Percentiles rank a stretch among this genome's conserved stretches.
These are phyloP conservation scores for Nasonia longicornis DNA, from an alignment of 1,140 invertebrate genomes.

Conservation along the genomic window DNA sequence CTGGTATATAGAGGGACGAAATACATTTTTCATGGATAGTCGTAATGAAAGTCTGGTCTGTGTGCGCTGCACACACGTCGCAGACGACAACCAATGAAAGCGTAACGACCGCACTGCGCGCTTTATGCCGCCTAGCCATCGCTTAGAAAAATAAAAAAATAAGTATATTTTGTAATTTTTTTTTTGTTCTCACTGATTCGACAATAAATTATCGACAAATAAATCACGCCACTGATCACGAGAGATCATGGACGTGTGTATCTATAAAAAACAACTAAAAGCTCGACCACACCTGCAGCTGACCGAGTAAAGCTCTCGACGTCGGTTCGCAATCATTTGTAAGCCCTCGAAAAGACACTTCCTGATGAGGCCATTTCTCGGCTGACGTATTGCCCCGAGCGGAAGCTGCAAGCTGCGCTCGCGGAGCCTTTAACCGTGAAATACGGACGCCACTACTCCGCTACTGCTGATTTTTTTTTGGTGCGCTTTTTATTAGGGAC, in stretches of 20 bases:
- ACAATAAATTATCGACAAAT: no score
- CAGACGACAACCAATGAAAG: neutral
- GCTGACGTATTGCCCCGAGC: slow-evolving; percentile 15
- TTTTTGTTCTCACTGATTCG: no score
- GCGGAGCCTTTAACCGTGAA: slow-evolving; percentile 8
- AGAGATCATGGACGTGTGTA: neutral
- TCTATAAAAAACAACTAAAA: no score
- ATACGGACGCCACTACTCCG: neutral
- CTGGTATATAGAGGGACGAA: neutral
- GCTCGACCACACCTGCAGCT: neutral
- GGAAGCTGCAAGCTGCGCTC: neutral
- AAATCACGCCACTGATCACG: no score
- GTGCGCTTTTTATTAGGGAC: neutral
- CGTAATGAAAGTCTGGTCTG: neutral
- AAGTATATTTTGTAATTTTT: no score
- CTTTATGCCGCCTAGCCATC: neutral
- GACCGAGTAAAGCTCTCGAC: neutral
- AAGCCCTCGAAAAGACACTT: slow-evolving; percentile 28
- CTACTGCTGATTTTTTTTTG: neutral
- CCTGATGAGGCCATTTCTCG: slow-evolving; percentile 31
- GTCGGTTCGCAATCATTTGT: slow-evolving; percentile 9
- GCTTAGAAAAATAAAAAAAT: no score
- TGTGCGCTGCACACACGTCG: neutral
- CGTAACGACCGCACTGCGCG: neutral
- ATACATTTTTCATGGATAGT: slow-evolving; percentile 19